phyloP scores from a whole-genome alignment of 2,888 invertebrate species.

The Iphiclides podalirius region DNA sequence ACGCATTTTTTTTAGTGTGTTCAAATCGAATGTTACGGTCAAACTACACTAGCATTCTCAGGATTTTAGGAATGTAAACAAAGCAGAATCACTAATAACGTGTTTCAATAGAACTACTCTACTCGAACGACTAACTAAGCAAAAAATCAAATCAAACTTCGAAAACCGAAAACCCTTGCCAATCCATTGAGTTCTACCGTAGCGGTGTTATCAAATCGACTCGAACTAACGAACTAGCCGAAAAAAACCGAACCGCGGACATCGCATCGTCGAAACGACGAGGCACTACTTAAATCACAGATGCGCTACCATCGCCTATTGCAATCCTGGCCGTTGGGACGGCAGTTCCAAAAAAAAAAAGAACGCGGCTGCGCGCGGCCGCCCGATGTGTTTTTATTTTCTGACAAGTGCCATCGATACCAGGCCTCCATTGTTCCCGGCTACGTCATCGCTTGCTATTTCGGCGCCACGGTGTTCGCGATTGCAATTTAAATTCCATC shows the following conservation, averaged over 20 bases:
- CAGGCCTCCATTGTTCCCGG: slow-evolving; percentile 63
- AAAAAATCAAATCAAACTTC: background rate
- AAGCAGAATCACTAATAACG: too few relatives aligned
- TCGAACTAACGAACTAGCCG: background rate
- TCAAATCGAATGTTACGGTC: too few relatives aligned
- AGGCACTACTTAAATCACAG: slow-evolving; percentile 24
- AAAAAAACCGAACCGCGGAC: background rate
- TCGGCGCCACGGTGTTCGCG: too few relatives aligned
- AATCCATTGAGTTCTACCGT: background rate
- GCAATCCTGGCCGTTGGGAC: slow-evolving; percentile 34
- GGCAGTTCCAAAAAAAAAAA: slow-evolving; percentile 36
- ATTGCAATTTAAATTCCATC: too few relatives aligned
- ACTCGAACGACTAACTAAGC: too few relatives aligned
- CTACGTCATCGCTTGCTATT: slow-evolving; percentile 4
- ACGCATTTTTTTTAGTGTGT: too few relatives aligned
- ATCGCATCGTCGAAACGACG: too few relatives aligned
- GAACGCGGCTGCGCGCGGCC: slow-evolving; percentile 29
- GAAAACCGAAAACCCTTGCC: background rate
- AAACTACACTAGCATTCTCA: too few relatives aligned
- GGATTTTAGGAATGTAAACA: too few relatives aligned
- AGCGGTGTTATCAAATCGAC: background rate
- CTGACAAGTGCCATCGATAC: slow-evolving; percentile 75
- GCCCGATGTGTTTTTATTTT: slow-evolving; percentile 55
- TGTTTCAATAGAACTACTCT: too few relatives aligned
- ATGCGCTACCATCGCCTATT: slow-evolving; percentile 32